These are phyloP conservation scores for Leptinotarsa tumamoca DNA, from an alignment of 2,888 invertebrate genomes.

Conservation along the genomic window DNA sequence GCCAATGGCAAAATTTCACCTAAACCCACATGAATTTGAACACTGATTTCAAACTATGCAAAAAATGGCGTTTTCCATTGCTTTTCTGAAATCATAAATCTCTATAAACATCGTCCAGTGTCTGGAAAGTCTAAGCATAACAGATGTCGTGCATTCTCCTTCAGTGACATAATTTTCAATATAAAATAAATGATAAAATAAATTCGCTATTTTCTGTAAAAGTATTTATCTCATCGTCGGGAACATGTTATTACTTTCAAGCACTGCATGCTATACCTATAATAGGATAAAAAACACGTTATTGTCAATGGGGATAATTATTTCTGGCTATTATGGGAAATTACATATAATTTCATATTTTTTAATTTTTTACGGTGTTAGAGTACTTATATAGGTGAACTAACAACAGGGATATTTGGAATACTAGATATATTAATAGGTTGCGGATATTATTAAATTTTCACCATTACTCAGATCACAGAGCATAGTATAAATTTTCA, in stretches of 20 bases:
- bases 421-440: constrained; percentile 18
- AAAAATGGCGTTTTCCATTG: too few relatives aligned
- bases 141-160: neutral
- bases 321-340: constrained; percentile 36
- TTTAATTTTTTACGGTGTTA: constrained; percentile 37
- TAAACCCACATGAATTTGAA: too few relatives aligned
- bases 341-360: constrained; percentile 40
- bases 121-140: too few relatives aligned
- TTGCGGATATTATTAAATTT: constrained; percentile 25
- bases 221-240: neutral
- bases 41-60: too few relatives aligned
- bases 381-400: constrained; percentile 22
- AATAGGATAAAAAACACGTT: constrained; percentile 33
- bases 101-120: too few relatives aligned
- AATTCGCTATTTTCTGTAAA: neutral
- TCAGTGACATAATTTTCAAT: neutral
- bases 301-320: constrained; percentile 40
- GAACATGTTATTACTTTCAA: constrained; percentile 11
- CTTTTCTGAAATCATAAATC: too few relatives aligned
- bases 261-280: constrained; percentile 24
- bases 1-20: too few relatives aligned
- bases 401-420: constrained; percentile 20
- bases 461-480: neutral
- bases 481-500: constrained; percentile 3
- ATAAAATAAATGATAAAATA: neutral